These are phyloP conservation scores for Drosophila ironensis DNA, from an alignment of 1,140 invertebrate genomes.

Conservation along the genomic window DNA sequence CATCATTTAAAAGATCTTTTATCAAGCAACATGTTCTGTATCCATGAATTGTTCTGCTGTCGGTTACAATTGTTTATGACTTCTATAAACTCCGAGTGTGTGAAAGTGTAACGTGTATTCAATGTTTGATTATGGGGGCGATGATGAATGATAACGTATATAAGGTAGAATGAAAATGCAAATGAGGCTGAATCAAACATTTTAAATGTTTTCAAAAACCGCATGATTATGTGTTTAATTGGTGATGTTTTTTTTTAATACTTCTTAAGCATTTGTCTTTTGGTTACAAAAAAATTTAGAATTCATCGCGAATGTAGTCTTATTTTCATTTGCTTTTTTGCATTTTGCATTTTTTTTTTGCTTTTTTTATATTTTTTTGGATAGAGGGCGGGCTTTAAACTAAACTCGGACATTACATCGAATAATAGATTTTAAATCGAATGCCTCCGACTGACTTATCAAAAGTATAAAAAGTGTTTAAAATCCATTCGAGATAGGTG, in stretches of 20 bases:
- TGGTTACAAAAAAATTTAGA: slow-evolving; percentile 69
- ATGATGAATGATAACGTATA: slow-evolving; percentile 56
- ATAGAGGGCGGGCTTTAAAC: slow-evolving; percentile 39
- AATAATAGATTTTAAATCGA: slow-evolving; percentile 78
- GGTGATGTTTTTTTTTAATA: slow-evolving; percentile 60
- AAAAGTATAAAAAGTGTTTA: slow-evolving; percentile 80
- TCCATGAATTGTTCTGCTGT: slow-evolving; percentile 53
- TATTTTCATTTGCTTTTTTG: too few species aligned
- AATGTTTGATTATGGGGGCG: slow-evolving; percentile 34
- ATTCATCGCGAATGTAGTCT: slow-evolving; percentile 77
- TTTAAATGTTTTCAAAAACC: slow-evolving; percentile 74
- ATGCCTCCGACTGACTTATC: slow-evolving; percentile 76
- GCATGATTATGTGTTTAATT: slow-evolving; percentile 63
- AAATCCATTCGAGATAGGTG: slow-evolving; percentile 65
- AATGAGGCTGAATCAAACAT: slow-evolving; percentile 71
- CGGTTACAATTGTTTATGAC: slow-evolving; percentile 50
- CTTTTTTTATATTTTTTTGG: slow-evolving; percentile 12
- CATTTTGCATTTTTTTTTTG: slow-evolving; percentile 26
- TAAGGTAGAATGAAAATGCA: slow-evolving; percentile 59
- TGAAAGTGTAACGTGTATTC: slow-evolving; percentile 58
- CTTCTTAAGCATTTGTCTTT: slow-evolving; percentile 80
- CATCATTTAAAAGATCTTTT: slow-evolving; percentile 76
- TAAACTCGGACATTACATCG: slow-evolving; percentile 67
- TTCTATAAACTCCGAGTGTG: slow-evolving; percentile 58
- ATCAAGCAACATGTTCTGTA: slow-evolving; percentile 75